These are phyloP conservation scores for Ceratina japonica DNA, from an alignment of 1,140 invertebrate species.

Conservation along the genomic window DNA sequence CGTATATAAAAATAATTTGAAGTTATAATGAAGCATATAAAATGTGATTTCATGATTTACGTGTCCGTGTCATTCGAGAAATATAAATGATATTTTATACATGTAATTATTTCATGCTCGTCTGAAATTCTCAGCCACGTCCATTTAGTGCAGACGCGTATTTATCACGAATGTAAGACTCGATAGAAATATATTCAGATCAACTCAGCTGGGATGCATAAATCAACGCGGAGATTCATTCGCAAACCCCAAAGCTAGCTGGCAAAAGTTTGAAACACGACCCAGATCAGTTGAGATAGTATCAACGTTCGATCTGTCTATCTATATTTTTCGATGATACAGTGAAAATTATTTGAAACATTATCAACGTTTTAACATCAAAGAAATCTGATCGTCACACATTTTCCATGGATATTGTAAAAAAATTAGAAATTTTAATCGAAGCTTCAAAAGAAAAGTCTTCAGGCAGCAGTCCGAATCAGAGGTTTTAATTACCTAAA, in stretches of 20 bases:
- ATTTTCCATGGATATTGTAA: too few relatives aligned
- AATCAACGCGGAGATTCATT: conserved; percentile 24
- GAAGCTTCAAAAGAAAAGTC: too few relatives aligned
- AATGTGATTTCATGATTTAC: not conserved
- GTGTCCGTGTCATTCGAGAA: too few relatives aligned
- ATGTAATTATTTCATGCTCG: conserved; percentile 6
- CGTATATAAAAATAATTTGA: too few relatives aligned
- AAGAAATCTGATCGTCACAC: too few relatives aligned
- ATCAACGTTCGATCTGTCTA: conserved; percentile 1
- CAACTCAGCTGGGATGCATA: conserved; percentile 41
- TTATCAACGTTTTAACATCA: too few relatives aligned
- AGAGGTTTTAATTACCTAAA: too few relatives aligned
- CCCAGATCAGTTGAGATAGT: conserved; percentile 1
- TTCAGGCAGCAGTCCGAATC: too few relatives aligned
- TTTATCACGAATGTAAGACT: conserved; percentile 21
- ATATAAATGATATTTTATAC: not conserved
- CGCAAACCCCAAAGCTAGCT: conserved; percentile 13
- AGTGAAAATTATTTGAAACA: too few relatives aligned
- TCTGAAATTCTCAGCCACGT: not conserved
- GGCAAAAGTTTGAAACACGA: conserved; percentile 40
- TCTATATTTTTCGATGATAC: too few relatives aligned
- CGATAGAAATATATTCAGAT: conserved; percentile 42
- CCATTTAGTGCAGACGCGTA: not conserved
- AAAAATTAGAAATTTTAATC: too few relatives aligned
- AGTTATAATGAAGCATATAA: not conserved